phyloP scores from a whole-genome alignment of 2,113 vertebrate genomes.

The Morone chrysops region DNA sequence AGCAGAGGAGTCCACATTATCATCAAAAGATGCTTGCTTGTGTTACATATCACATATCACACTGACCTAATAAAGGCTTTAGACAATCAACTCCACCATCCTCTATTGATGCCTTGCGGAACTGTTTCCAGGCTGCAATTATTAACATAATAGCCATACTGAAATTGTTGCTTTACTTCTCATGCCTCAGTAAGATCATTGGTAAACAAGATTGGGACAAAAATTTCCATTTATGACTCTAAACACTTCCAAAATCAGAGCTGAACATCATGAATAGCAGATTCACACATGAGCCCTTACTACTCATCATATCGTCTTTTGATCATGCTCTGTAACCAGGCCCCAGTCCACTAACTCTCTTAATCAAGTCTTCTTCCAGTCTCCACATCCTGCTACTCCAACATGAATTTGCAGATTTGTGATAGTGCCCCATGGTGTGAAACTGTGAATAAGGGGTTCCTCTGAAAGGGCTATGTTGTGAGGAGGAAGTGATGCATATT shows the following conservation, averaged over 20 bases:
- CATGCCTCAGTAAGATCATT: not conserved
- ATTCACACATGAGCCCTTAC: not conserved
- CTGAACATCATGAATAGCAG: not conserved
- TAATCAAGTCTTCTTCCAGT: not conserved
- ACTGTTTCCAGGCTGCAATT: not conserved
- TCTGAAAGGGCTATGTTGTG: constrained; percentile 9
- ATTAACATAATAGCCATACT: not conserved
- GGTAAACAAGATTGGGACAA: not conserved
- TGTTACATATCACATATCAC: not conserved
- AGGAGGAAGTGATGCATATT: constrained; percentile 10
- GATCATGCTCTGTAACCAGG: not conserved
- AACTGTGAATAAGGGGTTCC: not conserved
- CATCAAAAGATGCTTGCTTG: not conserved
- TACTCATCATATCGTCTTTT: constrained; percentile 7
- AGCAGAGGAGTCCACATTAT: not conserved
- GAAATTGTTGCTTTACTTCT: not conserved
- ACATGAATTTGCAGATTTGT: not conserved
- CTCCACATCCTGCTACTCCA: not conserved
- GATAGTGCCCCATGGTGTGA: not conserved
- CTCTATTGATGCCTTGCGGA: not conserved
- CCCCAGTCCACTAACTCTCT: not conserved
- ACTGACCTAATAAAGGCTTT: not conserved
- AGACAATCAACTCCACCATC: not conserved
- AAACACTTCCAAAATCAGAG: not conserved
- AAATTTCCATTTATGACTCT: not conserved